Evolutionary conservation across 2,888 invertebrate genomes (phyloP), one percentile per base, ranked within the genome.

Genomic region (Xestia c-nigrum): DNA sequence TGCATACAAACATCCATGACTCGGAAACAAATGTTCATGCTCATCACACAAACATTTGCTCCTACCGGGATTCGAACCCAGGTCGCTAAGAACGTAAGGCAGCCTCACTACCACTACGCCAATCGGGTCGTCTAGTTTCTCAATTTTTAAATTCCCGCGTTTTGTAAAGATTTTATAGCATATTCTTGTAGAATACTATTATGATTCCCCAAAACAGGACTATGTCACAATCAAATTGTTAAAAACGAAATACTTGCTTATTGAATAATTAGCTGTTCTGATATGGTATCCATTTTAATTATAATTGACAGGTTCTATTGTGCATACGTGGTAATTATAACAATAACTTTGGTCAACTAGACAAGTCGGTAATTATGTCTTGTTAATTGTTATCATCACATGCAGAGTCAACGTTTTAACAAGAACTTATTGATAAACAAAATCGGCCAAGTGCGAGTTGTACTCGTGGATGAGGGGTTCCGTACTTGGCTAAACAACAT

Each of bases 291-390:
- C 4, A 66, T 61, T 70, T 57, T 43, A 75, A 79, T 80, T 71
- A 75, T 67, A 81, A 80, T 63, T 81, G 77, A 78, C 77, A 71
- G 21, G 0, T 24, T 55, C n/a, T 74, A 21, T 55, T 64, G 55
- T n/a, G 65, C 57, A 88, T 87, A 78, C 82, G 74, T 84, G 87
- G 84, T 84, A 78, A 88, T 87, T 88, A 88, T 79, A 67, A 61
- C 59, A 79, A 69, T 71, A 69, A 71, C 79, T 70, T 59, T 61
- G 14, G 73, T 68, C 71, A 75, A 85, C 70, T 31, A 71, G 70
- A 40, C 74, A 64, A 67, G 55, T 31, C 9, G 43, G 3, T 72
- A 81, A 80, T 81, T 70, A 63, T 16, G 3, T 16, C 19, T 50
- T 69, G 65, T 69, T 72, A 66, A 16, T 50, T 69, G 65, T 69